Evolutionary conservation across 2,888 invertebrate species (phyloP), one percentile per base, ranked within the genome.

Genomic region (Belgica antarctica): DNA sequence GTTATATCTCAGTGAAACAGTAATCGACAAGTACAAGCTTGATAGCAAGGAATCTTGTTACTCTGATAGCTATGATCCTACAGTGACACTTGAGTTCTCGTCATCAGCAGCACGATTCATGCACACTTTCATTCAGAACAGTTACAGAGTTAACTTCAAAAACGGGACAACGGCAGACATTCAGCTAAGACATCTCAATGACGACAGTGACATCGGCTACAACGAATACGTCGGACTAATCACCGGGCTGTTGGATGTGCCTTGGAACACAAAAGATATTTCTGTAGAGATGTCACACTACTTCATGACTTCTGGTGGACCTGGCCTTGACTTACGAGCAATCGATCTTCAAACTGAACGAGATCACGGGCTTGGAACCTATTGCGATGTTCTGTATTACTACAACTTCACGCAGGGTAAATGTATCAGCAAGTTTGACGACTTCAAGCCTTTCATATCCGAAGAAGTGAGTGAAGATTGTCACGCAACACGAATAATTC

Each of bases 321-420:
- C 62, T 28, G 62, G 62, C 31, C 25, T 65, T n/a, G 62, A 62
- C 36, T 62, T 62, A 19, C 17, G 36, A 36, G 62, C 62, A 1
- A 7, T 62, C 7, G 62, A 62, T 17, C 3, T 62, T 17, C 62
- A 62, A 62, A 22, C 62, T 19, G 62, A 62, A 19, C 10, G 62
- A 10, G 62, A 62, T 62, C 36, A 36, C 22, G 62, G 62, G 15
- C n/a, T 62, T n/a, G 36, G 27, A 17, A 62, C 34, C 7, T 36
- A 36, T 36, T 19, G 62, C 12, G 34, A 41, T 46, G 41, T 25
- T 46, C 12, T 41, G 15, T 25, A 65, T 15, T 19, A 65, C 36
- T 65, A 25, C 24, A 25, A 65, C 17, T 2, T 65, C 2, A 41
- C 25, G 12, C 10, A 41, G 4, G 63, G 63, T 12, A 2, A 46